A percentile compares a stretch with the other conserved stretches of the same genome.
Evolutionary conservation across 2,113 vertebrate genomes (phyloP).

Genomic region (Hemiprocne comata): DNA sequence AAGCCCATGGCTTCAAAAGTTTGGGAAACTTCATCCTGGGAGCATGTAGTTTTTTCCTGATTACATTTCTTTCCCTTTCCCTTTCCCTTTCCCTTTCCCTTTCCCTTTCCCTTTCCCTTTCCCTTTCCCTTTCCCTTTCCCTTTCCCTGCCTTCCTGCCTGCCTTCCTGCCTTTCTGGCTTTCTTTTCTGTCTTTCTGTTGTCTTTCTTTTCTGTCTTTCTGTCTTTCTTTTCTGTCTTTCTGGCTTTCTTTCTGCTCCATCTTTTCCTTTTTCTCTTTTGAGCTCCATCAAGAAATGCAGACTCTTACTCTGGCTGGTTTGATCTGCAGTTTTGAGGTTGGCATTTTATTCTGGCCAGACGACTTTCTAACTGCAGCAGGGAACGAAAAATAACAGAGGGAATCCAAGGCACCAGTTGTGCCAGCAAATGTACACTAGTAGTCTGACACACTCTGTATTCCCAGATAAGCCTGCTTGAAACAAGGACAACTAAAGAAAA

Average conservation of each 20-base stretch:
- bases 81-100: background rate
- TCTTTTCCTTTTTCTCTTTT: background rate
- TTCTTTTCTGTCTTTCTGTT: too few relatives aligned
- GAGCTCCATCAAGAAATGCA: background rate
- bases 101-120: background rate
- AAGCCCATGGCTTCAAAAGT: background rate
- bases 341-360: background rate
- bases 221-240: too few relatives aligned
- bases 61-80: background rate
- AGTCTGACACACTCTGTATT: background rate
- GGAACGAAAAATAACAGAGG: background rate
- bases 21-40: background rate
- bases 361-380: background rate
- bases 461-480: slow-evolving; percentile 14
- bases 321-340: background rate
- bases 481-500: slow-evolving; percentile 48
- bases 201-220: too few relatives aligned
- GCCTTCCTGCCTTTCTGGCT: too few relatives aligned
- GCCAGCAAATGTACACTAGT: background rate
- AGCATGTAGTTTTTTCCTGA: background rate
- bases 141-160: too few relatives aligned
- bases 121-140: accelerated
- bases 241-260: too few relatives aligned
- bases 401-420: background rate
- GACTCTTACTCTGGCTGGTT: background rate